Conservation (phyloP, 2,888 invertebrate genomes). For the Camptogramma bilineatum region DNA sequence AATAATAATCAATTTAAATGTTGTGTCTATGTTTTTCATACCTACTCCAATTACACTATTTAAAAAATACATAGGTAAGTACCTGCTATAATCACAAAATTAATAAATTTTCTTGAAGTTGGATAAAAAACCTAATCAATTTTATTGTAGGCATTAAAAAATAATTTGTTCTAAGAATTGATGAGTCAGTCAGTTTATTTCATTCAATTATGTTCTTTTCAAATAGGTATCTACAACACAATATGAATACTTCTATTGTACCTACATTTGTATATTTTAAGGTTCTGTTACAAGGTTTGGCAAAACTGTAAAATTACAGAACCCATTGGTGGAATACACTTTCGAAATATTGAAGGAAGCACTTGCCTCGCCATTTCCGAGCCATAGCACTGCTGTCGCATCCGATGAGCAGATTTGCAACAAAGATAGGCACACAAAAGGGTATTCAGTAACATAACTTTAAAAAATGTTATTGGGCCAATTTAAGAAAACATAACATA, state of each 20-base stretch:
- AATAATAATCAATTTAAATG: not conserved
- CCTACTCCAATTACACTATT: too few species aligned
- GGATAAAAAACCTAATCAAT: not conserved
- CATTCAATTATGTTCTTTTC: too few species aligned
- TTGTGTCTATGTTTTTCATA: too few species aligned
- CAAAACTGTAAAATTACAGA: not conserved
- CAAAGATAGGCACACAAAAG: conserved; percentile 1
- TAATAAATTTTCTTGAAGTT: too few species aligned
- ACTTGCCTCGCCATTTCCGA: conserved; percentile 64
- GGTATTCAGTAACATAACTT: conserved; percentile 12
- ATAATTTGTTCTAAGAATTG: not conserved
- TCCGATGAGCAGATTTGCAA: conserved; percentile 72
- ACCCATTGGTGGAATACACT: not conserved
- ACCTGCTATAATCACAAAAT: too few species aligned
- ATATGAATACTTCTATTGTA: too few species aligned
- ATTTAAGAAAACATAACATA: too few species aligned
- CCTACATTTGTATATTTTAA: not conserved
- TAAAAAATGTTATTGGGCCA: not conserved
- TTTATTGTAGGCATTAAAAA: not conserved
- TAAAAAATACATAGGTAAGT: too few species aligned
- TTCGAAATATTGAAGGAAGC: conserved; percentile 49
- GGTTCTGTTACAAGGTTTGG: not conserved
- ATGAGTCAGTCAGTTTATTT: not conserved
- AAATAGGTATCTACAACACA: too few species aligned
- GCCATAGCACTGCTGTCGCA: conserved; percentile 67